These are phyloP conservation scores for Drosophila atroscutellata DNA, from an alignment of 2,888 invertebrate species.

Conservation along the genomic window DNA sequence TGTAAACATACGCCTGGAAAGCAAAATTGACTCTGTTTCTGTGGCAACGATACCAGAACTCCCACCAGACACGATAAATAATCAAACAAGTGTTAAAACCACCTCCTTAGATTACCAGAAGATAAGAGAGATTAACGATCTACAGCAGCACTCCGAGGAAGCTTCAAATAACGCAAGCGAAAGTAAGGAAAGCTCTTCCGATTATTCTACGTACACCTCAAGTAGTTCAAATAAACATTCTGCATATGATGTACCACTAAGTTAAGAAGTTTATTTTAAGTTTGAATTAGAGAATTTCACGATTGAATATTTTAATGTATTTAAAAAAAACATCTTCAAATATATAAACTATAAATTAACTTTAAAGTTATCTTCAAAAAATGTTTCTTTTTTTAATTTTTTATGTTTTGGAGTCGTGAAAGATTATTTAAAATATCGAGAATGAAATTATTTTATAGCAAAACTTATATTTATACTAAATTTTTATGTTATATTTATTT, in stretches of 20 bases:
- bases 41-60: no score
- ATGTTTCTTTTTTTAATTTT: neutral
- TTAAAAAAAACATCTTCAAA: neutral
- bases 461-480: neutral
- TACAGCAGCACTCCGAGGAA: neutral
- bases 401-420: neutral
- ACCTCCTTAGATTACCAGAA: neutral
- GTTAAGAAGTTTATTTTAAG: slow-evolving; percentile 1
- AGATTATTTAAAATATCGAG: neutral
- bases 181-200: no score
- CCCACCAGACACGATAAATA: neutral
- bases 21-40: neutral
- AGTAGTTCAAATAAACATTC: neutral
- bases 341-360: neutral
- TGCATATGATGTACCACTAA: slow-evolving; percentile 23
- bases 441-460: neutral
- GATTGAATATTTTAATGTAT: neutral
- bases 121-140: neutral
- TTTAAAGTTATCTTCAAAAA: neutral
- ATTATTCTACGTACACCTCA: neutral
- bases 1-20: neutral
- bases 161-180: neutral
- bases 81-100: neutral
- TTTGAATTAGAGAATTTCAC: neutral
- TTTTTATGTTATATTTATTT: neutral